Evolutionary conservation across 2,888 invertebrate genomes (phyloP).

Genomic region (Agrochola circellaris): DNA sequence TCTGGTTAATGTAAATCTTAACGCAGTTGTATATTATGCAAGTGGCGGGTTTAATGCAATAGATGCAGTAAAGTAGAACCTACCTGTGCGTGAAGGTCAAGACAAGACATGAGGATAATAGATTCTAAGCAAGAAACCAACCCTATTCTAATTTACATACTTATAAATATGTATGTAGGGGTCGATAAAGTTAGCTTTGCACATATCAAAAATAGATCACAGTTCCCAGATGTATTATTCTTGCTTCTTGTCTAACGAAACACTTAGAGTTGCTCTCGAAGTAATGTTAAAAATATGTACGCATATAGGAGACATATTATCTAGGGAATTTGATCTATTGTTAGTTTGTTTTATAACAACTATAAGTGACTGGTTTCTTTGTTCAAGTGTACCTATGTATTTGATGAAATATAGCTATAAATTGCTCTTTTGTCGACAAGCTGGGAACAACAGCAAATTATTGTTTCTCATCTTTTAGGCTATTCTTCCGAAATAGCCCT

Average conservation of each 20-base stretch:
- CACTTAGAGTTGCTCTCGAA: constrained; percentile 19
- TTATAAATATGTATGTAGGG: constrained; percentile 28
- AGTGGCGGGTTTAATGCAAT: constrained; percentile 25
- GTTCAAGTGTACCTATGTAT: background rate
- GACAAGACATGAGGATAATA: constrained; percentile 35
- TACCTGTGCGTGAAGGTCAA: constrained; percentile 46
- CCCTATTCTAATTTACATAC: constrained; percentile 23
- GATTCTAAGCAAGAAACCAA: constrained; percentile 18
- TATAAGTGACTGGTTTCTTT: background rate
- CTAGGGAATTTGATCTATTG: constrained; percentile 10
- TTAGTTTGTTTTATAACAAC: constrained; percentile 1
- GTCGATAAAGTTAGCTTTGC: constrained; percentile 9
- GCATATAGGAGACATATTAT: background rate
- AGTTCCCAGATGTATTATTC: constrained; percentile 21
- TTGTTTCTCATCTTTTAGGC: background rate
- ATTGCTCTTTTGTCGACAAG: background rate
- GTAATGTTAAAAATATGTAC: background rate
- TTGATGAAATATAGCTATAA: background rate
- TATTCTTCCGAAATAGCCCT: background rate
- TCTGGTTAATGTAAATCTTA: constrained; percentile 62
- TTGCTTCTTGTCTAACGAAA: constrained; percentile 8
- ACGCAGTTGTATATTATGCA: constrained; percentile 55
- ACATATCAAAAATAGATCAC: constrained; percentile 22
- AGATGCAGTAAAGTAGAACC: constrained; percentile 7
- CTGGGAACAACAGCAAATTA: background rate